Conservation (phyloP, 2,113 vertebrate species). For the Pygoscelis antarcticus region DNA sequence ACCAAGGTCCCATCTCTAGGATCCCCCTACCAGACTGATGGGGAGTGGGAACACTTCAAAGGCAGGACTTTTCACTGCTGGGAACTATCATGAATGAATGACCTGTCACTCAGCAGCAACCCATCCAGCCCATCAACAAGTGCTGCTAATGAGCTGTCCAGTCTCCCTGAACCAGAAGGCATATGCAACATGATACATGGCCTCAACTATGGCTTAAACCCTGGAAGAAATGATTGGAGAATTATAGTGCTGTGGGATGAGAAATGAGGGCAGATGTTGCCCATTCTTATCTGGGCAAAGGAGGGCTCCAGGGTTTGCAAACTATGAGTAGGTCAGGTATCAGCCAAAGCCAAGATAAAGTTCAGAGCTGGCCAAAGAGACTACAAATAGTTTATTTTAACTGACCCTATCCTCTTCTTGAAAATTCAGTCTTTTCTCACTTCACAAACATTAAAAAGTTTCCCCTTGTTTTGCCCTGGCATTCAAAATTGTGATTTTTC, state of each 20-base stretch:
- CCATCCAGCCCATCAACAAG: neutral
- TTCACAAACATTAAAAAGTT: neutral
- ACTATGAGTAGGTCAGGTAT: neutral
- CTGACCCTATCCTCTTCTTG: neutral
- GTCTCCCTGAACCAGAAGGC: neutral
- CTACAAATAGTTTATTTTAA: neutral
- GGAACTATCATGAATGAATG: neutral
- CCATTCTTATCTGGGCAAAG: accelerated
- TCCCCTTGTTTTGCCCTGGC: neutral
- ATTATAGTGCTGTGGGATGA: neutral
- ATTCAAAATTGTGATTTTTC: neutral
- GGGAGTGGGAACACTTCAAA: neutral
- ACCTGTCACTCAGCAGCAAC: neutral
- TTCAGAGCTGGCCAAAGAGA: neutral
- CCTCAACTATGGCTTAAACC: neutral
- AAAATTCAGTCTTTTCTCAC: neutral
- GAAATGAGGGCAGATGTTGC: neutral
- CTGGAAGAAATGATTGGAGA: neutral
- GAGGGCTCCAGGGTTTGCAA: neutral
- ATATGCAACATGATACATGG: neutral
- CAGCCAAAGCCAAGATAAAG: neutral
- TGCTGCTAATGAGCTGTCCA: neutral
- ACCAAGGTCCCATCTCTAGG: neutral
- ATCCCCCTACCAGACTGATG: neutral
- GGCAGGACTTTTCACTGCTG: neutral